phyloP scores from a whole-genome alignment of 2,113 vertebrate species.

The Balaenoptera acutorostrata region DNA sequence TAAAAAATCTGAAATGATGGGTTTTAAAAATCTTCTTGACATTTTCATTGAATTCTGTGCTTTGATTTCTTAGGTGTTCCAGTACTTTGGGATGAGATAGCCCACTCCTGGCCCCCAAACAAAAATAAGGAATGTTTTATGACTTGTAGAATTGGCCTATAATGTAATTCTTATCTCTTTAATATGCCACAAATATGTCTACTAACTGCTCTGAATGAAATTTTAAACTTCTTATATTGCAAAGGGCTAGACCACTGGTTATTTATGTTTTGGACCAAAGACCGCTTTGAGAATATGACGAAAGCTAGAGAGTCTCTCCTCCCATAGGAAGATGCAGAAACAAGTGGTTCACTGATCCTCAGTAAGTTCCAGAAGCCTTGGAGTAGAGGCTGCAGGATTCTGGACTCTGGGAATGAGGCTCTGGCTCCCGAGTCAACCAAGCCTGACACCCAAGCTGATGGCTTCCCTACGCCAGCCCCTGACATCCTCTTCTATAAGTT shows the following conservation, averaged over 20 bases:
- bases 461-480: not conserved
- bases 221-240: not conserved
- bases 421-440: rapidly evolving
- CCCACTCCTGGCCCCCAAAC: not conserved
- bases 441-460: no score
- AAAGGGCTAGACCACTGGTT: not conserved
- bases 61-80: not conserved
- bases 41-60: not conserved
- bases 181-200: not conserved
- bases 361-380: not conserved
- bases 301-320: not conserved
- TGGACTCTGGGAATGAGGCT: not conserved
- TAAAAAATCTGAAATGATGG: not conserved
- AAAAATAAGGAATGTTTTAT: not conserved
- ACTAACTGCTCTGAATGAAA: not conserved
- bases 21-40: not conserved
- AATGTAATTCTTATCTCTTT: not conserved
- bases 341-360: not conserved
- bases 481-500: not conserved
- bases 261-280: not conserved
- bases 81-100: not conserved
- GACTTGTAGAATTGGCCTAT: not conserved
- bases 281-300: not conserved
- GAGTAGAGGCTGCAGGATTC: not conserved
- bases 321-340: not conserved